Percentiles rank a stretch among this genome's conserved stretches.
Evolutionary conservation across 2,797 vertebrate species (phyloP).

Genomic region (Typhlichthys eigenmanni): DNA sequence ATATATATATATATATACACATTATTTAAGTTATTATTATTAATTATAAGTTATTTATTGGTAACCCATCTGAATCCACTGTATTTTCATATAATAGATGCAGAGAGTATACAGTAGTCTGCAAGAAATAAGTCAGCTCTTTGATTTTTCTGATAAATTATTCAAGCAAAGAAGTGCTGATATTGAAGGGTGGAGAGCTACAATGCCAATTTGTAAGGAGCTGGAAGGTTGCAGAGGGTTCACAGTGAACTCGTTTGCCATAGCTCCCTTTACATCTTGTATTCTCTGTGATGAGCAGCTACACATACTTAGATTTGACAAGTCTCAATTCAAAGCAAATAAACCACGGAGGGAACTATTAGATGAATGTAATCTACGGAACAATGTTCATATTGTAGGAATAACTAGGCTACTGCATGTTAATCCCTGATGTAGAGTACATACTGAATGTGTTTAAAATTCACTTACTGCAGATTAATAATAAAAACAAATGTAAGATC

Average conservation of each 20-base stretch:
- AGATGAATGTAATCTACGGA: slow-evolving; percentile 2
- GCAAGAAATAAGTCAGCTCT: slow-evolving; percentile 52
- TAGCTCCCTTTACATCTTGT: slow-evolving; percentile 52
- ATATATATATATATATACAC: no score
- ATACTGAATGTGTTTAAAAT: slow-evolving; percentile 1
- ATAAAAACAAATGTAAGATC: not conserved
- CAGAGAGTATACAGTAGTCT: slow-evolving; percentile 34
- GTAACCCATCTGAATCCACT: no score
- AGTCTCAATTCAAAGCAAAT: slow-evolving; percentile 2
- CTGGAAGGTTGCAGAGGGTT: slow-evolving; percentile 71
- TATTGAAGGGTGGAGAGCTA: slow-evolving; percentile 64
- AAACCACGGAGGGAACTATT: slow-evolving; percentile 19
- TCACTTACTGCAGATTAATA: not conserved
- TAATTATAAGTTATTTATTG: no score
- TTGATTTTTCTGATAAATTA: slow-evolving; percentile 68
- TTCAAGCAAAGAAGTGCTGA: slow-evolving; percentile 69
- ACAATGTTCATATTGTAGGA: not conserved
- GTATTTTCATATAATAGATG: slow-evolving; percentile 32
- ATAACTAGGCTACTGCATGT: not conserved
- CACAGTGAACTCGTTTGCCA: slow-evolving; percentile 55
- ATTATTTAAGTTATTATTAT: no score
- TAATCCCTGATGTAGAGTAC: slow-evolving; percentile 4
- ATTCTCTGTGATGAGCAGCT: slow-evolving; percentile 10
- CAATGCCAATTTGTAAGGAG: slow-evolving; percentile 48
- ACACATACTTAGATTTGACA: slow-evolving; percentile 29